Percentiles rank a stretch among this genome's conserved stretches.
These are phyloP conservation scores for Neelides folsomi DNA, from an alignment of 2,888 invertebrate genomes.

Conservation along the genomic window DNA sequence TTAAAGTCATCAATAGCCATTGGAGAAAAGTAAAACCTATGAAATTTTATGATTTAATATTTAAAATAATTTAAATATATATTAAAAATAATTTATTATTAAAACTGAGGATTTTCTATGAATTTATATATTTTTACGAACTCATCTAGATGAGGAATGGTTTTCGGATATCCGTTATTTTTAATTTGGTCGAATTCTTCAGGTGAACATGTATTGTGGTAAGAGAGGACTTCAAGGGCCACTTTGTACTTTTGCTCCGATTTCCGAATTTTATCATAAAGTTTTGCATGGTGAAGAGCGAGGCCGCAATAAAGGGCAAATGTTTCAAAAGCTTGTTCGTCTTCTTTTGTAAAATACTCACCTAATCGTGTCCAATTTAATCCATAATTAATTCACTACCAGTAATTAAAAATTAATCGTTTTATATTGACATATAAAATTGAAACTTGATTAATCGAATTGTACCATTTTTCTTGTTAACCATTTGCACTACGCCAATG, in stretches of 20 bases:
- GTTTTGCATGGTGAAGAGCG: conserved; percentile 68
- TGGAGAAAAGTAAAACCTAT: conserved; percentile 56
- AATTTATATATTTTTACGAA: background rate
- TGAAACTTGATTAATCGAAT: too few relatives aligned
- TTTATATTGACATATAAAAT: too few relatives aligned
- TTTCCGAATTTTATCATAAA: conserved; percentile 66
- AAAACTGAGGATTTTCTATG: too few relatives aligned
- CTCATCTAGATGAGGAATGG: conserved; percentile 4
- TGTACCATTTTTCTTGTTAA: conserved; percentile 44
- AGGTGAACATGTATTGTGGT: conserved; percentile 61
- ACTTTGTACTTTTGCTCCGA: conserved; percentile 72
- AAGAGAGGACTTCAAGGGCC: conserved; percentile 57
- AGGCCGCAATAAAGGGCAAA: conserved; percentile 75
- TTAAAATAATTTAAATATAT: too few relatives aligned
- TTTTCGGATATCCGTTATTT: background rate
- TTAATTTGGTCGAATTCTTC: conserved; percentile 46
- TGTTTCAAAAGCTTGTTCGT: conserved; percentile 67
- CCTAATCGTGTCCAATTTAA: too few relatives aligned
- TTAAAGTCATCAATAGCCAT: conserved; percentile 54
- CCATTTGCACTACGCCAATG: conserved; percentile 81
- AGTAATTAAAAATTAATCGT: too few relatives aligned
- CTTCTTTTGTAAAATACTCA: conserved; percentile 35
- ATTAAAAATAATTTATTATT: too few relatives aligned
- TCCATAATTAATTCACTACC: too few relatives aligned
- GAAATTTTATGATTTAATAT: conserved; percentile 14